Conservation (phyloP, 2,797 vertebrate species). For the Lacerta bilineata region DNA sequence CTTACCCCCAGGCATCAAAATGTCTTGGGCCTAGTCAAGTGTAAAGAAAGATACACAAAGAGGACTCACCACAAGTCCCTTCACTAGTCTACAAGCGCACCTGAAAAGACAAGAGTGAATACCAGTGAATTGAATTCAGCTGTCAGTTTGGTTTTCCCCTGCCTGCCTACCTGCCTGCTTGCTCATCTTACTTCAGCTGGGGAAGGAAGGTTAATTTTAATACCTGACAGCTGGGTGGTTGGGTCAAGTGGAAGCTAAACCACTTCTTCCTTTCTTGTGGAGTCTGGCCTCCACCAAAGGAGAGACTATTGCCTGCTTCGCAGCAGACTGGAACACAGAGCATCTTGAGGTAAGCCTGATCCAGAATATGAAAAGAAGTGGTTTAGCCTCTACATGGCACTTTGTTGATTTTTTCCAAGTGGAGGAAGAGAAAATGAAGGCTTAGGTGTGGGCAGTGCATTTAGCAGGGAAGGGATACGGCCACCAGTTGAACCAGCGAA, state of each 20-base stretch:
- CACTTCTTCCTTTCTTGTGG: neutral
- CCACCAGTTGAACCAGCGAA: neutral
- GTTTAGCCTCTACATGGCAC: neutral
- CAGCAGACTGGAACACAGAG: neutral
- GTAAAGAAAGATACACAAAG: neutral
- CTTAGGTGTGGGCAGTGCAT: neutral
- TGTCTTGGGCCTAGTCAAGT: neutral
- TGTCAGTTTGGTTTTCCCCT: neutral
- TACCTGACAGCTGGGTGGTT: neutral
- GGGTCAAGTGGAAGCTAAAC: no score
- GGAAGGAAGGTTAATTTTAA: neutral
- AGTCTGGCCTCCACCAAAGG: neutral
- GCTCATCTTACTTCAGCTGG: neutral
- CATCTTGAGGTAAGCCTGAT: no score
- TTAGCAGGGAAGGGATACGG: neutral
- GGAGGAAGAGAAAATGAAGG: neutral
- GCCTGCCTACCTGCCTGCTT: no score
- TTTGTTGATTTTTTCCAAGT: neutral
- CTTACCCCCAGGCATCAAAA: no score
- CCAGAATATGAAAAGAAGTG: neutral
- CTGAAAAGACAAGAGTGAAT: no score
- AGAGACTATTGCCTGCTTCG: neutral
- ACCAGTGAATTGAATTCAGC: neutral
- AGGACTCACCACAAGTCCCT: neutral
- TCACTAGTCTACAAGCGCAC: neutral